A percentile compares a stretch with the other conserved stretches of the same genome.
phyloP scores from a whole-genome alignment of 2,888 invertebrate genomes.

The Sipha maydis region DNA sequence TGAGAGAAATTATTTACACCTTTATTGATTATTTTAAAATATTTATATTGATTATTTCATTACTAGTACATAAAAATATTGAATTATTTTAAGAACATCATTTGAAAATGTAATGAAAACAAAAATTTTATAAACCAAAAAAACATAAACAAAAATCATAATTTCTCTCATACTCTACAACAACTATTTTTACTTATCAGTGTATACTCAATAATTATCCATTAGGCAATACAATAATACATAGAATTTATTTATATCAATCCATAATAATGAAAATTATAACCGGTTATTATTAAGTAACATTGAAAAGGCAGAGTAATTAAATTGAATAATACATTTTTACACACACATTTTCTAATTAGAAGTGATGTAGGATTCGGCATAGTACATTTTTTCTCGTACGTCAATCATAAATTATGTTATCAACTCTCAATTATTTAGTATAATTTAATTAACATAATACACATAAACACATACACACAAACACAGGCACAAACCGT shows the following conservation, averaged over 20 bases:
- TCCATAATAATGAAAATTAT: not conserved
- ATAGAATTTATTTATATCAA: slow-evolving; percentile 8
- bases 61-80: not conserved
- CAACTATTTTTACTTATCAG: slow-evolving; percentile 16
- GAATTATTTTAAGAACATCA: not conserved
- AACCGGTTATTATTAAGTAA: slow-evolving; percentile 25
- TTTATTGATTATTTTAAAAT: slow-evolving; percentile 19
- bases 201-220: slow-evolving; percentile 11
- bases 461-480: slow-evolving; percentile 14
- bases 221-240: not conserved
- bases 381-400: not conserved
- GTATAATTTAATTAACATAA: slow-evolving; percentile 28
- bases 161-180: slow-evolving; percentile 17
- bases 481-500: slow-evolving; percentile 14
- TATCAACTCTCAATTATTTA: slow-evolving; percentile 18
- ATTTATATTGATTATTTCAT: not conserved
- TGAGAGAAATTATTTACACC: slow-evolving; percentile 41
- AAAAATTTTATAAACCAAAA: not conserved
- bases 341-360: slow-evolving; percentile 40
- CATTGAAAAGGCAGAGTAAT: slow-evolving; percentile 22
- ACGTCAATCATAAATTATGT: not conserved
- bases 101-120: not conserved
- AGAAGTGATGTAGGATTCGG: slow-evolving; percentile 34
- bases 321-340: slow-evolving; percentile 41
- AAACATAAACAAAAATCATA: slow-evolving; percentile 11